These are phyloP conservation scores for Melipona quadrifasciata DNA, from an alignment of 1,140 invertebrate species.

Conservation along the genomic window DNA sequence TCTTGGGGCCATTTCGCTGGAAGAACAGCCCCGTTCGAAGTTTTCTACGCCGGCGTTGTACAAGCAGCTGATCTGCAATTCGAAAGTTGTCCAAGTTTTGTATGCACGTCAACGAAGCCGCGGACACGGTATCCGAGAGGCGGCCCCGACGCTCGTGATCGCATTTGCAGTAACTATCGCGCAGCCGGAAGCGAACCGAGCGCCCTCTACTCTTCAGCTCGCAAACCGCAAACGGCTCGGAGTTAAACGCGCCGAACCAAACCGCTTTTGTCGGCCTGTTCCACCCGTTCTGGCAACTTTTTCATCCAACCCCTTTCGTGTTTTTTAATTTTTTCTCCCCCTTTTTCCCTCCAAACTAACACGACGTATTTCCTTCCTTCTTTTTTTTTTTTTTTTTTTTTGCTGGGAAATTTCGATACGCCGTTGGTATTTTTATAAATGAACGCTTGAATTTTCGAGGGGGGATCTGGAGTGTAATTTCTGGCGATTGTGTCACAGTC, in stretches of 20 bases:
- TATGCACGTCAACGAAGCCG: constrained; percentile 47
- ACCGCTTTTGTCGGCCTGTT: not conserved
- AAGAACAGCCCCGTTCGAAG: not conserved
- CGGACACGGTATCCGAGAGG: constrained; percentile 31
- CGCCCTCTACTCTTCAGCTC: not conserved
- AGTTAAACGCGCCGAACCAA: constrained; percentile 38
- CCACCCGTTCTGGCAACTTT: not conserved
- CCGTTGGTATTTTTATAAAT: not conserved
- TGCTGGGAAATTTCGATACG: not conserved
- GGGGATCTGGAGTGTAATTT: not conserved
- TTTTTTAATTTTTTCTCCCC: not conserved
- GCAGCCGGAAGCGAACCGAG: not conserved
- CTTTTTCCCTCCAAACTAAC: not conserved
- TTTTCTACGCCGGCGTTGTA: not conserved
- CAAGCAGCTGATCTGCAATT: constrained; percentile 32
- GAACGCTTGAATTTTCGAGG: not conserved
- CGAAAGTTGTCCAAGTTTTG: constrained; percentile 54
- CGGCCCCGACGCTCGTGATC: constrained; percentile 24
- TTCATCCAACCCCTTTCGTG: not conserved
- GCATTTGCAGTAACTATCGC: constrained; percentile 22
- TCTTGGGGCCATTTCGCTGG: not conserved
- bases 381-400: not conserved
- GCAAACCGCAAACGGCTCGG: constrained; percentile 25
- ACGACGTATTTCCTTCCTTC: not conserved
- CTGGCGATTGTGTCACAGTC: not conserved